These are phyloP conservation scores for Pitta sordida DNA, from an alignment of 2,113 vertebrate genomes.

Conservation along the genomic window DNA sequence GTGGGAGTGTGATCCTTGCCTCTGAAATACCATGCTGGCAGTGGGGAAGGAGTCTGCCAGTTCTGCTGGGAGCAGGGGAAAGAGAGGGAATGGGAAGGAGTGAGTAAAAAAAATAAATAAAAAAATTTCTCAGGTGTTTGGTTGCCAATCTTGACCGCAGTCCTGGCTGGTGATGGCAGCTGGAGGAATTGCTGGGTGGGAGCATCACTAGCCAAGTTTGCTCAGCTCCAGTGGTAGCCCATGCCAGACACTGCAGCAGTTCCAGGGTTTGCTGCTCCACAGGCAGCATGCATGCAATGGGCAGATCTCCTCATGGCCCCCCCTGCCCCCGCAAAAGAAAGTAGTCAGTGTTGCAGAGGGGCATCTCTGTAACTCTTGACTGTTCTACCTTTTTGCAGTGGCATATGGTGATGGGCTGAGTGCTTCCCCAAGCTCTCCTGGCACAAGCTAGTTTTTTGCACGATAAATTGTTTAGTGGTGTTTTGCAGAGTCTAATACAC, in stretches of 20 bases:
- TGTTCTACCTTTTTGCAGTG: background rate
- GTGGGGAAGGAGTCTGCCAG: background rate
- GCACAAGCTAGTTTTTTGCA: conserved; percentile 59
- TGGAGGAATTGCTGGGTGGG: background rate
- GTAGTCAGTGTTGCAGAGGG: background rate
- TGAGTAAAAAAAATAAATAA: background rate
- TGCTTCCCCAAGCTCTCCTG: background rate
- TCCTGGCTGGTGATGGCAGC: background rate
- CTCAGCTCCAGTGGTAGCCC: background rate
- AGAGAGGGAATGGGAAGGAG: background rate
- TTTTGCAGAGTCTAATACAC: conserved; percentile 18
- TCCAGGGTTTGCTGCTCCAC: background rate
- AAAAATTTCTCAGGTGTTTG: background rate
- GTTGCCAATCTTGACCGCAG: fast-evolving
- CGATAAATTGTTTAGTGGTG: conserved; percentile 64
- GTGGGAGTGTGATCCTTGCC: background rate
- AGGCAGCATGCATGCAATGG: fast-evolving
- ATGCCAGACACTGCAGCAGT: background rate
- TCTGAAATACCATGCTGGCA: background rate
- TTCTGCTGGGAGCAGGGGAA: background rate
- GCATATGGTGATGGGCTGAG: background rate
- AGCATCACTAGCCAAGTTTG: fast-evolving
- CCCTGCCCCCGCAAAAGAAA: background rate
- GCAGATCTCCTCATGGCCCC: no score
- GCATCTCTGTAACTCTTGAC: background rate